phyloP scores from a whole-genome alignment of 1,140 invertebrate species.

The Pseudomyrmex pallidus region DNA sequence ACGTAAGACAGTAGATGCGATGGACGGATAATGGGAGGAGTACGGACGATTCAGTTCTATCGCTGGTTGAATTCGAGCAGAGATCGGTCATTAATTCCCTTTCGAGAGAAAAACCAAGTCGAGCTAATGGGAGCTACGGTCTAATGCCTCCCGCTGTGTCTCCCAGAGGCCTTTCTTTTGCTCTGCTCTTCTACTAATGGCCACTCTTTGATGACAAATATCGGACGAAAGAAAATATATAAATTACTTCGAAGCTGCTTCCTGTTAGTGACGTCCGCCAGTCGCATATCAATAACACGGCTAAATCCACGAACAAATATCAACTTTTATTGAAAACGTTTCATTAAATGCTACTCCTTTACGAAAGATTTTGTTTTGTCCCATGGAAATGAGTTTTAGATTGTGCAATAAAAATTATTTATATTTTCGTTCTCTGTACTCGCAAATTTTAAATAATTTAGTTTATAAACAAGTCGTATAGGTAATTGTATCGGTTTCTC shows the following conservation, averaged over 20 bases:
- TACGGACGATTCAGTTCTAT: constrained; percentile 13
- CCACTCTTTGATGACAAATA: constrained; percentile 86
- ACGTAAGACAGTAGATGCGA: background rate
- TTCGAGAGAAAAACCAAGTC: constrained; percentile 81
- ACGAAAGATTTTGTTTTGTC: background rate
- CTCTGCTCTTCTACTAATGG: constrained; percentile 82
- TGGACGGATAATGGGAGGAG: background rate
- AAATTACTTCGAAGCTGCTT: constrained; percentile 81
- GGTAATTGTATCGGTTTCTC: background rate
- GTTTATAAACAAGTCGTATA: background rate
- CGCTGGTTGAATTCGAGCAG: constrained; percentile 61
- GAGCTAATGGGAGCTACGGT: constrained; percentile 84
- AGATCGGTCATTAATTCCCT: constrained; percentile 83
- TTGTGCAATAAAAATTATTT: too few relatives aligned
- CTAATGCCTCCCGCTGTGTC: constrained; percentile 84
- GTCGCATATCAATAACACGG: constrained; percentile 45
- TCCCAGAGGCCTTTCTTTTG: constrained; percentile 79
- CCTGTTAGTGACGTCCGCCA: constrained; percentile 73
- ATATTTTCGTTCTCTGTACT: too few relatives aligned
- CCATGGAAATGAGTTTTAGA: background rate
- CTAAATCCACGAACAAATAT: background rate
- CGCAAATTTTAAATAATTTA: background rate
- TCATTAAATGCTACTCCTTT: background rate
- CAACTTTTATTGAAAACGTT: constrained; percentile 5
- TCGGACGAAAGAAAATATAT: constrained; percentile 84